These are phyloP conservation scores for Chiloscyllium punctatum DNA, from an alignment of 2,797 vertebrate species.

Conservation along the genomic window DNA sequence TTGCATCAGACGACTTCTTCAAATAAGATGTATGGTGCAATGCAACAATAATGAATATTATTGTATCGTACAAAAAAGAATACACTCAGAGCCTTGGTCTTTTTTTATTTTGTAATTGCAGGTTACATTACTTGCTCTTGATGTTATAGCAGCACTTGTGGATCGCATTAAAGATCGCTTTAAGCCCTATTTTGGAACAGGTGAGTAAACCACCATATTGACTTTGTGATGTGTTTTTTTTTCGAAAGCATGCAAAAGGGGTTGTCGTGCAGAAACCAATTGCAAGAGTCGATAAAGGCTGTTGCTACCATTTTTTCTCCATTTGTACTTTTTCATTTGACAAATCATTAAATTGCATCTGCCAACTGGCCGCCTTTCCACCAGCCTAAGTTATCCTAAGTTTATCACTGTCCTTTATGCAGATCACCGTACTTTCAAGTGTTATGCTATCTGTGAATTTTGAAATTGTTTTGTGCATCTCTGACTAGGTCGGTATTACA, in stretches of 20 bases:
- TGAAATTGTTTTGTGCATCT: too few species aligned
- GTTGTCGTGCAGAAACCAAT: background rate
- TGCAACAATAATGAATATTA: background rate
- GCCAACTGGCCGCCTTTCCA: background rate
- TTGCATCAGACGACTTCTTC: background rate
- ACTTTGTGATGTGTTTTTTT: background rate
- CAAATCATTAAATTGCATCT: background rate
- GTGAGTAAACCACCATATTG: conserved; percentile 59
- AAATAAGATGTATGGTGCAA: background rate
- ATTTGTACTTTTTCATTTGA: background rate
- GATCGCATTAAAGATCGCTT: conserved; percentile 79
- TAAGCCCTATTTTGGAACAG: conserved; percentile 76
- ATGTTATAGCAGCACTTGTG: conserved; percentile 81
- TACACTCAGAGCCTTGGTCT: background rate
- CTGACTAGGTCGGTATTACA: too few species aligned
- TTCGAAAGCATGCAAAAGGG: background rate
- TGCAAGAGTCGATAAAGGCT: background rate
- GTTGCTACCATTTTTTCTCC: background rate
- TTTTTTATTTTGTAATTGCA: conserved; percentile 48
- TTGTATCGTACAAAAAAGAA: background rate
- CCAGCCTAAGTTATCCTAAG: background rate
- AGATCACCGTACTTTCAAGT: background rate
- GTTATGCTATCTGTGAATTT: too few species aligned
- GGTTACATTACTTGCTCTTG: conserved; percentile 85
- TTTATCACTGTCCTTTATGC: background rate